Evolutionary conservation across 2,888 invertebrate species (phyloP).

Genomic region (Cephus nigrinus): DNA sequence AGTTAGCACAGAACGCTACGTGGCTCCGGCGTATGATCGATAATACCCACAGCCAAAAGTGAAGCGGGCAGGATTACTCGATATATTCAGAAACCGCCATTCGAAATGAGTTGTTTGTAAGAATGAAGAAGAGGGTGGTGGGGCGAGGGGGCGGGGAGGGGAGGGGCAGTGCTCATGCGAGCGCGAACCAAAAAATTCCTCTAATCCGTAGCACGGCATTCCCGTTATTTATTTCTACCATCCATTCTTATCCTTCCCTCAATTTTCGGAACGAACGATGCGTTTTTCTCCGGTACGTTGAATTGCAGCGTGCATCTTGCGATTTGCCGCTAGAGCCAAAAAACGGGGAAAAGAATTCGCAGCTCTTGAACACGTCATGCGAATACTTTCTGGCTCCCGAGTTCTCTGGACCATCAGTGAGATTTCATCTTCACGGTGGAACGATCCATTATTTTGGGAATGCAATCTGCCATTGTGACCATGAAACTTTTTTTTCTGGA

Average conservation of each 20-base stretch:
- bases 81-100: neutral
- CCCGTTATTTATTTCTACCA: neutral
- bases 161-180: neutral
- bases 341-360: neutral
- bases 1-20: slow-evolving; percentile 43
- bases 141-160: too few species aligned
- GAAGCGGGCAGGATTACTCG: neutral
- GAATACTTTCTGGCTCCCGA: neutral
- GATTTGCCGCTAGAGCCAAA: neutral
- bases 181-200: neutral
- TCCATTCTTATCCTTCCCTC: neutral
- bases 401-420: neutral
- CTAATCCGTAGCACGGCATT: neutral
- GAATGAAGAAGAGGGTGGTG: too few species aligned
- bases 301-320: neutral
- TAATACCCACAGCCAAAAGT: slow-evolving; percentile 25
- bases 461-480: neutral
- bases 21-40: slow-evolving; percentile 36
- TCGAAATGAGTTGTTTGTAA: slow-evolving; percentile 16
- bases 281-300: neutral
- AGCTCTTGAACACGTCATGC: neutral
- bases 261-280: neutral
- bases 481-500: neutral
- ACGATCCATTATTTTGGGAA: neutral
- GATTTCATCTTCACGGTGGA: neutral